These are phyloP conservation scores for Sander lucioperca DNA, from an alignment of 2,113 vertebrate genomes.

Conservation along the genomic window DNA sequence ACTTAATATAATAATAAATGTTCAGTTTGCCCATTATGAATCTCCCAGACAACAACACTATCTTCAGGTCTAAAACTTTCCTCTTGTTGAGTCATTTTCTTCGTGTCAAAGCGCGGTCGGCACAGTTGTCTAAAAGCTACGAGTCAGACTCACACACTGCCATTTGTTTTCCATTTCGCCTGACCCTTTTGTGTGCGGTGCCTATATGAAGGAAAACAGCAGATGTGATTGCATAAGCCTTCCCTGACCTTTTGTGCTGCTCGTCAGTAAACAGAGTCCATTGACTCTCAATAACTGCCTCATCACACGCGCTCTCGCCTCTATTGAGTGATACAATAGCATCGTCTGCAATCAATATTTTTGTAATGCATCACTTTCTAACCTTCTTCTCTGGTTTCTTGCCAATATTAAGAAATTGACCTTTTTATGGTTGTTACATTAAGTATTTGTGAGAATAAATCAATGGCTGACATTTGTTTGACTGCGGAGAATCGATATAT, in stretches of 20 bases:
- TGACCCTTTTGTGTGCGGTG: neutral
- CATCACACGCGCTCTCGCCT: neutral
- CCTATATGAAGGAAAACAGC: neutral
- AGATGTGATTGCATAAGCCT: neutral
- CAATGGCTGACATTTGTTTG: slow-evolving; percentile 36
- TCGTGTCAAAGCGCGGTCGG: too few species aligned
- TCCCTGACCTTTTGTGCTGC: neutral
- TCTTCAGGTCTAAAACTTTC: neutral
- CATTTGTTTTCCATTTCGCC: neutral
- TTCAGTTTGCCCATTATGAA: too few species aligned
- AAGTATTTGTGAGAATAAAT: slow-evolving; percentile 32
- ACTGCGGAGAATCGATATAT: slow-evolving; percentile 1
- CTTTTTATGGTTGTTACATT: slow-evolving; percentile 17
- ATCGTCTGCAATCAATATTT: neutral
- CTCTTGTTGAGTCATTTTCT: neutral
- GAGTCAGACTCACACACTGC: neutral
- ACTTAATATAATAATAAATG: too few species aligned
- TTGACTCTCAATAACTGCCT: neutral
- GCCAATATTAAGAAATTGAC: neutral
- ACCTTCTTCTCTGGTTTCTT: neutral
- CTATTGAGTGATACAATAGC: neutral
- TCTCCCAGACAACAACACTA: too few species aligned
- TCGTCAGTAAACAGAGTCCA: neutral
- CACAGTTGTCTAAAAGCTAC: too few species aligned
- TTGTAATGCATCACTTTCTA: neutral